Base-by-base conservation (phyloP, 2,797 vertebrate species). In the Gastrophryne carolinensis region DNA sequence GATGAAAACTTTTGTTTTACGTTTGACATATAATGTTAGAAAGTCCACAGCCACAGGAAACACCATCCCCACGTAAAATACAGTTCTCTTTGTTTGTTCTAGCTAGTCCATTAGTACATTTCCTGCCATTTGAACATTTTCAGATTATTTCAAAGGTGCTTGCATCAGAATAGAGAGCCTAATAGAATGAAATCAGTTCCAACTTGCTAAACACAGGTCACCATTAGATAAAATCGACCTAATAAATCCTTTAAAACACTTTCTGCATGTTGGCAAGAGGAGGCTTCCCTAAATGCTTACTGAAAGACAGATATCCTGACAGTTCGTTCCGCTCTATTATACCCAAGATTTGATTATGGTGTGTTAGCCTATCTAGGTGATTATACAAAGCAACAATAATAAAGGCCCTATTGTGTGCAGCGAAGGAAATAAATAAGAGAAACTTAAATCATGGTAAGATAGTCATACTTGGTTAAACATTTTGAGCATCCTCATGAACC, bases 191-290 rank as follows among this genome's bases (percentile, higher is more conserved):
- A 72, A 79, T 57, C 32, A 0, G 35, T 79, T 41, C 0, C 0
- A 62, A 78, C 79, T 21, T 0, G 27, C 39, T 0, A 0, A 79
- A 57, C 52, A 72, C 79, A 53, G 47, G 64, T 26, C 21, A 0
- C 49, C 49, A 71, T 60, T 63, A 0, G 74, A 83, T 83, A 83
- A 80, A 64, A 83, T 82, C 81, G 17, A 58, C 54, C 32, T 52
- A 80, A 77, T 81, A 70, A 74, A 72, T 80, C 74, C 79, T 54
- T 70, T 1, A 19, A 73, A 84, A 76, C 81, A 54, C 65, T 79
- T 79, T 79, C 56, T 50, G 75, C 52, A 6, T 56, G 53, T 19
- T 80, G 37, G 73, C 57, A 79, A 34, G 65, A 54, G 83, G 80
- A 81, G 79, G 62, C 61, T 29, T 15, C 8, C 71, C n/a, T 54